These are phyloP conservation scores for Pachyuromys duprasi DNA, from an alignment of 2,797 vertebrate genomes.

Conservation along the genomic window DNA sequence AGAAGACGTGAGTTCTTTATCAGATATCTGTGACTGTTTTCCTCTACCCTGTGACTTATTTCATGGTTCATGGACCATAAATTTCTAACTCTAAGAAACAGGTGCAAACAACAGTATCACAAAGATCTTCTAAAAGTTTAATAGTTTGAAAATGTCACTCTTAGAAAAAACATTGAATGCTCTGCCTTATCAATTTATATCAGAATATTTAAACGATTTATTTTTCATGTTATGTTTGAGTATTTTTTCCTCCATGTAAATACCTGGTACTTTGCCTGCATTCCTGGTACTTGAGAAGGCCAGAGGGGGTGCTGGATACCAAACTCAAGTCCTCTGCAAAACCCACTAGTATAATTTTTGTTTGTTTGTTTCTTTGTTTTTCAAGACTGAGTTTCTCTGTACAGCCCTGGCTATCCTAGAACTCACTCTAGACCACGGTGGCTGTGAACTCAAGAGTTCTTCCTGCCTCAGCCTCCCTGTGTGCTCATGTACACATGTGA, in stretches of 20 bases:
- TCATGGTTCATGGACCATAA: background rate
- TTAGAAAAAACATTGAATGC: constrained; percentile 7
- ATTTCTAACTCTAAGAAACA: constrained; percentile 17
- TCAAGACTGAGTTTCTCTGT: background rate
- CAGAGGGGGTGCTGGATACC: background rate
- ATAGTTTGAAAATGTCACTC: background rate
- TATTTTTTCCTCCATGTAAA: background rate
- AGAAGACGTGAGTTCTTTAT: background rate
- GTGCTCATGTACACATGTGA: too few relatives aligned
- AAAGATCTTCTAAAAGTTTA: constrained; percentile 43
- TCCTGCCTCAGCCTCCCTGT: background rate
- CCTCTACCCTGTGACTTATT: background rate
- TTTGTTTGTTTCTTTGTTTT: background rate
- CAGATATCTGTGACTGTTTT: background rate
- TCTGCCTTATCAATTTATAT: background rate
- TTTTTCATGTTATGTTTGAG: background rate
- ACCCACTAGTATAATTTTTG: background rate
- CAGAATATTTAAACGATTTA: background rate
- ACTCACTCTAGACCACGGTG: background rate
- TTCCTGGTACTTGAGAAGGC: background rate
- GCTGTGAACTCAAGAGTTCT: background rate
- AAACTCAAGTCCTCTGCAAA: background rate
- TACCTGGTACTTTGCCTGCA: background rate
- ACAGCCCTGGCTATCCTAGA: background rate
- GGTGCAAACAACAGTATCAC: background rate